These are phyloP conservation scores for Euplagia quadripunctaria DNA, from an alignment of 2,888 invertebrate genomes.

Conservation along the genomic window DNA sequence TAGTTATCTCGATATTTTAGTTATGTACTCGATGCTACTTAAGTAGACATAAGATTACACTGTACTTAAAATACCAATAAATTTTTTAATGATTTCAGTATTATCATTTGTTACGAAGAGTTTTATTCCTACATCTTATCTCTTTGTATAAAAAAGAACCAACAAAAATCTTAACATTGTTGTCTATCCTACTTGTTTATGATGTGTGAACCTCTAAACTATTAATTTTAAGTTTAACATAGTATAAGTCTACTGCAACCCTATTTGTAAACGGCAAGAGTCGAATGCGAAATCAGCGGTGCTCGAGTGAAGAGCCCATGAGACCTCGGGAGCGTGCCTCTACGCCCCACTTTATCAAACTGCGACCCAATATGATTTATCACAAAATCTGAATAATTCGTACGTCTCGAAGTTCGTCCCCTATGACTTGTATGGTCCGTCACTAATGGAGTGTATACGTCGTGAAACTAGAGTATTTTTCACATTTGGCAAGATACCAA, in stretches of 20 bases:
- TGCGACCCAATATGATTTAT: slow-evolving; percentile 49
- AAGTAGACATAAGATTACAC: no score
- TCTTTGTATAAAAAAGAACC: not conserved
- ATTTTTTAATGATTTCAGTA: no score
- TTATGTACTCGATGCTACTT: no score
- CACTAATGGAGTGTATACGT: not conserved
- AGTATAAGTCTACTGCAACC: slow-evolving; percentile 26
- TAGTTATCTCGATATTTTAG: no score
- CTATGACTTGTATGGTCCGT: not conserved
- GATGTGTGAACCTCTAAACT: not conserved
- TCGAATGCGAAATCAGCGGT: slow-evolving; percentile 57
- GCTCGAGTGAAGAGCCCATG: slow-evolving; percentile 45
- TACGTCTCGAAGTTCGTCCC: slow-evolving; percentile 17
- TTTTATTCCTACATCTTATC: no score
- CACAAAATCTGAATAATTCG: slow-evolving; percentile 31
- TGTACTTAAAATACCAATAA: no score
- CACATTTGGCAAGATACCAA: not conserved
- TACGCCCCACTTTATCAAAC: slow-evolving; percentile 48
- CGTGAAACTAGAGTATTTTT: not conserved
- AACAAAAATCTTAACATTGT: not conserved
- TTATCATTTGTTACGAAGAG: no score
- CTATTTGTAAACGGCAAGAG: slow-evolving; percentile 44
- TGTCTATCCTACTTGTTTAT: not conserved
- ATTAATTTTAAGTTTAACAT: not conserved
- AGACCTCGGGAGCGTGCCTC: slow-evolving; percentile 47